Evolutionary conservation across 2,113 vertebrate genomes (phyloP).

Genomic region (Tragulus kanchil): DNA sequence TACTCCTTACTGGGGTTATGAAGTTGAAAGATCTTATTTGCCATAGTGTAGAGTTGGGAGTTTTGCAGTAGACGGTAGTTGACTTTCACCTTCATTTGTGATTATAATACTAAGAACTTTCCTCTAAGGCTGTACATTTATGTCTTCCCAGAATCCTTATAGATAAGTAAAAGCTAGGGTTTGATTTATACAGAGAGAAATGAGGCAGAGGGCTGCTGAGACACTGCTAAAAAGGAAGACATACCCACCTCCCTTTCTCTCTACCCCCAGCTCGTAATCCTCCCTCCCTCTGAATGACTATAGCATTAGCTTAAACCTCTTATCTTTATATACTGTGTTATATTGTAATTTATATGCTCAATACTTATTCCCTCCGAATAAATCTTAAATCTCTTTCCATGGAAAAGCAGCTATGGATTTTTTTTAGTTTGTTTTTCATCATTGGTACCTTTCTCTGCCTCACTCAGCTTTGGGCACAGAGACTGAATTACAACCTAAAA

Average conservation of each 20-base stretch:
- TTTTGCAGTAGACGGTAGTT: background rate
- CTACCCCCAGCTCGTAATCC: background rate
- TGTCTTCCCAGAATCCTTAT: conserved; percentile 57
- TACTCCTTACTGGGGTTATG: background rate
- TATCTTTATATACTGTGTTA: background rate
- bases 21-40: conserved; percentile 41
- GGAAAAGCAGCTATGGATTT: background rate
- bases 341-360: background rate
- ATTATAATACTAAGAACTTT: background rate
- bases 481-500: conserved; percentile 14
- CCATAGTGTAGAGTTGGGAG: background rate
- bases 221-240: background rate
- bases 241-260: background rate
- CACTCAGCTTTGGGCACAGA: background rate
- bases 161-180: background rate
- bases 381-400: background rate
- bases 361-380: background rate
- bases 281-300: background rate
- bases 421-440: conserved; percentile 17
- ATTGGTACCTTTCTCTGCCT: background rate
- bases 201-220: background rate
- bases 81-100: background rate
- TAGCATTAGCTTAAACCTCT: background rate
- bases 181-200: background rate
- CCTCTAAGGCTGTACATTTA: background rate